Conservation (phyloP, 2,888 invertebrate genomes). For the Aporophyla lueneburgensis region DNA sequence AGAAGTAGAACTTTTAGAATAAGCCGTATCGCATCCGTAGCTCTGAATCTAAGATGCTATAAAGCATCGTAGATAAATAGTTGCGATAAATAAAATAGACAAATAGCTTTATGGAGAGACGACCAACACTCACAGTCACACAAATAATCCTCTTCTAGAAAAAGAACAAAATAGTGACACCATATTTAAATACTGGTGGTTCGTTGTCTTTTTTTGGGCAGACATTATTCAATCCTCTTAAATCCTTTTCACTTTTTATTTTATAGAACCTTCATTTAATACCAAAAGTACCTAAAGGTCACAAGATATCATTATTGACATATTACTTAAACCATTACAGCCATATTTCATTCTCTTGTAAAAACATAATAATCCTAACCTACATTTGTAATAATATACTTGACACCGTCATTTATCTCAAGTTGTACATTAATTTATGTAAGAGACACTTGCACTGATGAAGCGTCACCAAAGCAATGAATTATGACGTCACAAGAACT, state of each 20-base stretch:
- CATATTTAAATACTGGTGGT: not conserved
- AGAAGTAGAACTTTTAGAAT: not conserved
- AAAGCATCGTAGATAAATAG: not conserved
- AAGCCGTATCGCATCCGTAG: not conserved
- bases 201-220: not conserved
- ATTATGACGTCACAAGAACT: constrained; percentile 18
- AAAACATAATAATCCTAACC: constrained; percentile 29
- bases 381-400: constrained; percentile 37
- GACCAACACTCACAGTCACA: not conserved
- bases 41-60: not conserved
- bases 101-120: constrained; percentile 1
- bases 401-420: constrained; percentile 41
- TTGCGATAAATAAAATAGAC: too few species aligned
- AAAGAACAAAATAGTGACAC: not conserved
- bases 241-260: constrained; percentile 4
- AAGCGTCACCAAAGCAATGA: constrained; percentile 23
- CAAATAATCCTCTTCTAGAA: not conserved
- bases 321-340: constrained; percentile 26
- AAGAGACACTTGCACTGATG: constrained; percentile 30
- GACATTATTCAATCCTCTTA: constrained; percentile 5
- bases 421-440: constrained; percentile 36
- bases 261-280: constrained; percentile 13
- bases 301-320: constrained; percentile 24
- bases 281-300: constrained; percentile 22
- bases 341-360: constrained; percentile 45